Evolutionary conservation across 2,888 invertebrate species (phyloP).

Genomic region (Thyatira batis): DNA sequence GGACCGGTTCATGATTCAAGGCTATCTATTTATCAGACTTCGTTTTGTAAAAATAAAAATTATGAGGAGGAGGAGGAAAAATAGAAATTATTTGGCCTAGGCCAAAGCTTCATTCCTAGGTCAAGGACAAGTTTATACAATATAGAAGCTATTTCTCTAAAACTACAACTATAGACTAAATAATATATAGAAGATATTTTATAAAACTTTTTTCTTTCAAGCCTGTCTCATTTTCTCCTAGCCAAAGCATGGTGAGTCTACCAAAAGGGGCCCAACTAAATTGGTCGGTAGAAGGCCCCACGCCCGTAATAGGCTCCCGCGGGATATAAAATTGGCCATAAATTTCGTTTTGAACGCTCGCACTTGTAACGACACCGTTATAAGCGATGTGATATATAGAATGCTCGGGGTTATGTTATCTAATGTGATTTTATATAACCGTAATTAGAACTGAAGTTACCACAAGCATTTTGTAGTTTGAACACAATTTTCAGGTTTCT

Average conservation of each 20-base stretch:
- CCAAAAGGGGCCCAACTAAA: conserved; percentile 24
- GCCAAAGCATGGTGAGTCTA: conserved; percentile 16
- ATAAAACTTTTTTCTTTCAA: too few relatives aligned
- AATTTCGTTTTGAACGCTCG: conserved; percentile 61
- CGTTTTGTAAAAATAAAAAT: too few relatives aligned
- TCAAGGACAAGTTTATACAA: too few relatives aligned
- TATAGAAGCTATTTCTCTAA: too few relatives aligned
- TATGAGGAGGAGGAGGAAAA: too few relatives aligned
- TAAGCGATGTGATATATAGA: conserved; percentile 35
- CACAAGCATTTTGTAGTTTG: background rate
- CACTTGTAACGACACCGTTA: conserved; percentile 36
- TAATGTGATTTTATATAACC: background rate
- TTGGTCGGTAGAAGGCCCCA: conserved; percentile 30
- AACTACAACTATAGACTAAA: too few relatives aligned
- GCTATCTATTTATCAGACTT: too few relatives aligned
- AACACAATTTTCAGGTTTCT: background rate
- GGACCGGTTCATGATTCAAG: too few relatives aligned
- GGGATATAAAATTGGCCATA: conserved; percentile 67
- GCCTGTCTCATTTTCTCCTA: background rate
- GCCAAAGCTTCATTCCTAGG: too few relatives aligned
- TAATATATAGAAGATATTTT: too few relatives aligned
- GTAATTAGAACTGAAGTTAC: background rate
- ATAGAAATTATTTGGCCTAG: too few relatives aligned
- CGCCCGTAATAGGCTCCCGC: conserved; percentile 61
- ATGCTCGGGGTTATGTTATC: conserved; percentile 4